Evolutionary conservation across 2,797 vertebrate species (phyloP).

Genomic region (Anguilla pacifica): DNA sequence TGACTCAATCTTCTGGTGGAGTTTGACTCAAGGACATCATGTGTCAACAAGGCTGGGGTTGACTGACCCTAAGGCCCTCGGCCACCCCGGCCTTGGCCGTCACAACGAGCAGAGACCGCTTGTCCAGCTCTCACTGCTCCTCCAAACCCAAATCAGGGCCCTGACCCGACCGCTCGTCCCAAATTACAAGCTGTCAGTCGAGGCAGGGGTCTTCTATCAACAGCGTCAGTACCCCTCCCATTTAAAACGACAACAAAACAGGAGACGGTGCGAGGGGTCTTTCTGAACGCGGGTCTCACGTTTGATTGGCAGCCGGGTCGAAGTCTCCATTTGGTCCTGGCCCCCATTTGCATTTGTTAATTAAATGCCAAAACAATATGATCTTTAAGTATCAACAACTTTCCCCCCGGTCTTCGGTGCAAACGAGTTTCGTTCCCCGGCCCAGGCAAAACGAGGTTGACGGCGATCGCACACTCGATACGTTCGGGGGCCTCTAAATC

Average conservation of each 20-base stretch:
- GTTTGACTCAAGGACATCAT: not conserved
- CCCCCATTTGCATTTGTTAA: constrained; percentile 77
- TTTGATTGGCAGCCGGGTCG: constrained; percentile 70
- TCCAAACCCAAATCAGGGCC: not conserved
- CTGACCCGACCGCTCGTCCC: not conserved
- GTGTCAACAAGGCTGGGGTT: not conserved
- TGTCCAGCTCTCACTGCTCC: not conserved
- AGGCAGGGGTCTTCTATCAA: constrained; percentile 14
- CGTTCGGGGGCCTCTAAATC: constrained; percentile 36
- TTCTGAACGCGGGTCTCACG: constrained; percentile 48
- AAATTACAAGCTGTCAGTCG: not conserved
- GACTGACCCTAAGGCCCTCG: not conserved
- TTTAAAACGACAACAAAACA: constrained; percentile 19
- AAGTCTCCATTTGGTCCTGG: constrained; percentile 64
- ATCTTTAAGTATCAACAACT: constrained; percentile 72
- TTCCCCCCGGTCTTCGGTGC: constrained; percentile 21
- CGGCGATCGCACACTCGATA: constrained; percentile 51
- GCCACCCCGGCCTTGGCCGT: not conserved
- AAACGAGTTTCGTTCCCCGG: constrained; percentile 11
- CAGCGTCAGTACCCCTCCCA: not conserved
- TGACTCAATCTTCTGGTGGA: not conserved
- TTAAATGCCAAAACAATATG: constrained; percentile 79
- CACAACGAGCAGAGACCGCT: not conserved
- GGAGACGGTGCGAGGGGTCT: constrained; percentile 34
- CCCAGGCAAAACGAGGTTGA: constrained; percentile 58